Base-by-base conservation (phyloP, 1,140 invertebrate species). In the Plectrocnemia conspersa region DNA sequence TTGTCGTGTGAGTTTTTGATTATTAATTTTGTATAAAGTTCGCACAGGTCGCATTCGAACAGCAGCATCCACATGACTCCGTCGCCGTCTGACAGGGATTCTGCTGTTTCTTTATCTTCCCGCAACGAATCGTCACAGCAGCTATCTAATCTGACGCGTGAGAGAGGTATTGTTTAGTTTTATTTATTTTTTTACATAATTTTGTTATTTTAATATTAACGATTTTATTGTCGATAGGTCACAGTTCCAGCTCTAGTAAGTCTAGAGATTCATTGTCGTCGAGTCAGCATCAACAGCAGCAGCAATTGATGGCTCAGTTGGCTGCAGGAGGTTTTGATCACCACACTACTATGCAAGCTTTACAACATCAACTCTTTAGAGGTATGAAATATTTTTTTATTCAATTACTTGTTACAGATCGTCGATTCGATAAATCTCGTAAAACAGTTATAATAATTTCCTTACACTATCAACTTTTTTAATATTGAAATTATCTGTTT, bases 281-380 rank as follows among this genome's bases (percentile, higher is more conserved):
- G n/a, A 41, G 42, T 11, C 36, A 54, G 24, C 52, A 68, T 57
- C 81, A 71, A 63, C 69, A 70, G 58, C 77, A 66, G 68, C 82
- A 73, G 67, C 78, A 75, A 66, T 79, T 72, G 6, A 70, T 72
- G 5, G 69, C 69, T 11, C 71, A 70, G 15, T 68, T 72, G 0
- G 73, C 73, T 0, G 71, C 73, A 53, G 71, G 81, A 64, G 85
- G 85, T 50, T 85, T 84, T 61, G 79, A 77, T 56, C 78, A 80
- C 27, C 81, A 83, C 69, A 79, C 59, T 7, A 85, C 88, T 32
- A 86, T 89, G 72, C 88, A 89, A 65, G 87, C 88, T 0, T 68
- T 89, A 53, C 86, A 89, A 56, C 86, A 89, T 63, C 86, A 88
- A 65, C 68, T 88, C 41, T 73, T 88, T 22, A 76, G 85, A 82